Conservation (phyloP, 37 sponge, comb jelly and placozoan genomes). For the Petrosia ficiformis region DNA sequence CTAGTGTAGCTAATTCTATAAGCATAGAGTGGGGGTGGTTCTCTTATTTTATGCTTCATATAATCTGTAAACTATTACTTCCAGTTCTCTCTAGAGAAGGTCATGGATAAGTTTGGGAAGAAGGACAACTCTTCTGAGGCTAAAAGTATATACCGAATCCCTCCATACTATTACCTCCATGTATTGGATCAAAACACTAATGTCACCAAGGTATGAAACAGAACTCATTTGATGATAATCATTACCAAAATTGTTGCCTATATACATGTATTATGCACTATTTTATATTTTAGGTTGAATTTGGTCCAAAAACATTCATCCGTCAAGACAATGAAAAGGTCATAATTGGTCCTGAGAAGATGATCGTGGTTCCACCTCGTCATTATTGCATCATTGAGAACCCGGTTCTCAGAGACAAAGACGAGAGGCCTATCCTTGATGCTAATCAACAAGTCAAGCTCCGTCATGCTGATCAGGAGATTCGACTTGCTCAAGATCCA, state of each 20-base stretch:
- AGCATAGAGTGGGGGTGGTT: no score
- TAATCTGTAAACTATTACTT: no score
- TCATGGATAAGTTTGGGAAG: constrained; percentile 19
- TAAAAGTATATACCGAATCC: constrained; percentile 96
- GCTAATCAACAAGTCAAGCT: constrained; percentile 89
- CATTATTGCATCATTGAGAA: constrained; percentile 98
- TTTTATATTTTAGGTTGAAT: constrained; percentile 8
- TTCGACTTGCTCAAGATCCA: constrained; percentile 95
- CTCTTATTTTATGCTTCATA: no score
- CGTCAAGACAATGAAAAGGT: constrained; percentile 99
- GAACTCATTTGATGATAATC: no score
- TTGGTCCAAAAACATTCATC: constrained; percentile 96
- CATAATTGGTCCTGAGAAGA: constrained; percentile 96
- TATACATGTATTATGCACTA: not conserved
- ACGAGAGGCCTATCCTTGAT: constrained; percentile 72
- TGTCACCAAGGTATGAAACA: constrained; percentile 63
- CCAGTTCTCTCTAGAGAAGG: no score
- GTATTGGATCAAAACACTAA: constrained; percentile 98
- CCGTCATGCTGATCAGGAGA: constrained; percentile 95
- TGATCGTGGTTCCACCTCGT: constrained; percentile 96
- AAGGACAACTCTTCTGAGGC: constrained; percentile 21
- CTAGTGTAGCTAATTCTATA: no score
- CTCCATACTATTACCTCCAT: constrained; percentile 98
- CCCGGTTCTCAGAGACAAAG: constrained; percentile 84
- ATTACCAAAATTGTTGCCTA: no score